Base-by-base conservation (phyloP, 2,888 invertebrate species). In the Drosophila flavopinicola region DNA sequence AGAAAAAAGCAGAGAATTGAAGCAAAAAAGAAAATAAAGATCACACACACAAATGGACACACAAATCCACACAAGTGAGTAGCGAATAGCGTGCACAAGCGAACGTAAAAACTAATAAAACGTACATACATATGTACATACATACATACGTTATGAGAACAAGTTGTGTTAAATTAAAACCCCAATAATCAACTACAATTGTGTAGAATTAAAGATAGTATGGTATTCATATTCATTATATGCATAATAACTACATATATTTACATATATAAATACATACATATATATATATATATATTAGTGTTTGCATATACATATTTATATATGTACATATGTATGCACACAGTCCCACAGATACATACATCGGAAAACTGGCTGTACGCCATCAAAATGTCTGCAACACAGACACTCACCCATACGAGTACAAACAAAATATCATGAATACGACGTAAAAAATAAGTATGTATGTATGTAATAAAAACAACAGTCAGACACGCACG, bases 361-460 rank as follows among this genome's bases (percentile, higher is more conserved):
- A 61, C 58, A 74, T 73, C 61, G 75, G 75, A 87, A 86, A 85
- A 88, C 88, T 85, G 87, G 88, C 85, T 78, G 68, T 74, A 64
- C 75, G 87, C 85, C 85, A 86, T 82, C 64, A 75, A 68, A 78
- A 58, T 66, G 71, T 84, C 74, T 70, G 63, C 67, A 67, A 59
- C 61, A 77, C 79, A 71, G 63, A 61, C 66, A 58, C 51, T 67
- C 66, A 67, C 69, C 24, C 57, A 79, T 27, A 71, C 78, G 25
- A 58, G 15, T 23, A 51, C 47, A 56, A 37, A 35, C 57, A 61
- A 66, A 61, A 59, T 48, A 57, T 61, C 59, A 56, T 52, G 70
- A 56, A 64, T 27, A 64, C 60, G 32, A 57, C 56, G 54, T 56
- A 78, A 71, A 78, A 49, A 67, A 51, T 66, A 69, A 57, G 47